Evolutionary conservation across 2,113 vertebrate genomes (phyloP).

Genomic region (Embiotoca jacksoni): DNA sequence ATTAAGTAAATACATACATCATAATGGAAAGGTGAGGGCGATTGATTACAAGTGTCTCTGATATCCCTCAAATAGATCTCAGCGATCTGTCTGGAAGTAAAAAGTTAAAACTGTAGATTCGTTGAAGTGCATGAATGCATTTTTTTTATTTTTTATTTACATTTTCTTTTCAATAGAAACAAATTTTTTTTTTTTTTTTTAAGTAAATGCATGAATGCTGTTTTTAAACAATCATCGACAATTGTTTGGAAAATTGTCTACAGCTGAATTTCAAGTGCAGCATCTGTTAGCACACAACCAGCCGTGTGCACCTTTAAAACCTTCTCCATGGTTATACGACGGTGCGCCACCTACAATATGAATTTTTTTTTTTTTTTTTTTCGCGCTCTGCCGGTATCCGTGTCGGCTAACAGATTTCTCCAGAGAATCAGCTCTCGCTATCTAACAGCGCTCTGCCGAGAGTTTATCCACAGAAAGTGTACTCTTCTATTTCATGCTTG

Average conservation of each 20-base stretch:
- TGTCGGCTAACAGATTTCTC: constrained; percentile 51
- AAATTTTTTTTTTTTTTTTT: too few species aligned
- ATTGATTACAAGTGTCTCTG: too few species aligned
- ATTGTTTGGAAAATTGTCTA: neutral
- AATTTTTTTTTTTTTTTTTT: neutral
- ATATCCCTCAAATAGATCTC: too few species aligned
- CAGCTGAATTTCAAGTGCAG: neutral
- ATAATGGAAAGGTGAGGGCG: too few species aligned
- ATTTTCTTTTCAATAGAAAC: too few species aligned
- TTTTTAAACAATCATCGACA: too few species aligned
- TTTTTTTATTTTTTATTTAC: too few species aligned
- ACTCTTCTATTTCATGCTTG: constrained; percentile 72
- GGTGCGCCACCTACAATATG: neutral
- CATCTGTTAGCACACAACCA: neutral
- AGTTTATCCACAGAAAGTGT: constrained; percentile 65
- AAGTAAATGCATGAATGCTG: too few species aligned
- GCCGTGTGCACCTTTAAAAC: neutral
- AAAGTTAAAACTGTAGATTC: too few species aligned
- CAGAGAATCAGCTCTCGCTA: constrained; percentile 46
- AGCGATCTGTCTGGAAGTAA: too few species aligned
- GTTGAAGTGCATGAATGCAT: too few species aligned
- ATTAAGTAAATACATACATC: too few species aligned
- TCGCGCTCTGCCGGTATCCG: constrained; percentile 22
- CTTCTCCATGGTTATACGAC: neutral
- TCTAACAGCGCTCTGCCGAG: constrained; percentile 49